Conservation (phyloP, 2,797 vertebrate species). For the Protonibea diacanthus region DNA sequence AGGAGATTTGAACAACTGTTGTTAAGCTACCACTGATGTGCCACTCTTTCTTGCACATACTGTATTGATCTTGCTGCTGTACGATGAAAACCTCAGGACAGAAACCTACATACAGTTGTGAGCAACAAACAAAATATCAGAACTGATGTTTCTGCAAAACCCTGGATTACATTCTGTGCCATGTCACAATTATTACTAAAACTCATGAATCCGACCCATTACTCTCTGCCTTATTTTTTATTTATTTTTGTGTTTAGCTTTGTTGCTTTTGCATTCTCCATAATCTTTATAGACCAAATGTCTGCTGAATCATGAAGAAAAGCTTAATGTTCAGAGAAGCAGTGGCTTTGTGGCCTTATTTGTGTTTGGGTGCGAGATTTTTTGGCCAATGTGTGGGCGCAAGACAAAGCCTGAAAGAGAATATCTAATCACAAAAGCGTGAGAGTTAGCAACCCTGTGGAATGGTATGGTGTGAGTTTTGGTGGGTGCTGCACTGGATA, state of each 20-base stretch:
- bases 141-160: background rate
- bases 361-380: background rate
- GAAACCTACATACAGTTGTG: background rate
- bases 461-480: background rate
- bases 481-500: background rate
- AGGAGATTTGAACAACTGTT: background rate
- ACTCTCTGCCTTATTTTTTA: background rate
- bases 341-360: background rate
- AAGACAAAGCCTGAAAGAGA: constrained; percentile 8
- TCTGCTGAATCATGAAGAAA: background rate
- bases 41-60: background rate
- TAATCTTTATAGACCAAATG: background rate
- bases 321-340: background rate
- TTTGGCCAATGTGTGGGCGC: background rate
- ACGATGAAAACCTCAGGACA: background rate
- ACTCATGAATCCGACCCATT: too few species aligned
- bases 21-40: background rate
- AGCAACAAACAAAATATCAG: background rate
- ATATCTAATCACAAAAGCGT: background rate
- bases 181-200: background rate
- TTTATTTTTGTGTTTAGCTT: too few species aligned
- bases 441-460: background rate
- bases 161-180: background rate
- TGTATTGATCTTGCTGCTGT: background rate
- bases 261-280: background rate